phyloP scores from a whole-genome alignment of 2,888 invertebrate genomes.

The Latheticus oryzae region DNA sequence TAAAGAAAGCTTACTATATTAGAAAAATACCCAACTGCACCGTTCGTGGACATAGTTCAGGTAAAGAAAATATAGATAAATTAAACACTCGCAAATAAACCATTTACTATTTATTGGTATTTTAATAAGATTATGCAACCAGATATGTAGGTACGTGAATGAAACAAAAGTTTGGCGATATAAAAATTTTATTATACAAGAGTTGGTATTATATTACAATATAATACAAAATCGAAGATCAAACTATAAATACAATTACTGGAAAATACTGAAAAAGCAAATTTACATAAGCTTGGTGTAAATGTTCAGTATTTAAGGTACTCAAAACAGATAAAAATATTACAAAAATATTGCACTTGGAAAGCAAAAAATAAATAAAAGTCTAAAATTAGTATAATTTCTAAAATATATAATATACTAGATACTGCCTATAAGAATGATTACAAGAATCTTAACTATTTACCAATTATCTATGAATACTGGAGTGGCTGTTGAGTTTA shows the following conservation, averaged over 20 bases:
- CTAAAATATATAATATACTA: constrained; percentile 11
- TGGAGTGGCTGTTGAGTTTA: too few species aligned
- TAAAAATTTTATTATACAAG: constrained; percentile 44
- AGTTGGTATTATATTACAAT: constrained; percentile 45
- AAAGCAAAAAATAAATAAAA: constrained; percentile 13
- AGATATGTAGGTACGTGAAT: too few species aligned
- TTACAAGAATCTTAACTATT: constrained; percentile 4
- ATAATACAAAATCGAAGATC: constrained; percentile 43
- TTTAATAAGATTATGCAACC: too few species aligned
- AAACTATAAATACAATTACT: constrained; percentile 37
- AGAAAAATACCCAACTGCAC: too few species aligned
- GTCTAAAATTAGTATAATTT: constrained; percentile 5
- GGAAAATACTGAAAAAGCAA: constrained; percentile 11
- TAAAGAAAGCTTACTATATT: too few species aligned
- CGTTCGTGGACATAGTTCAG: too few species aligned
- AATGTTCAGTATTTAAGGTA: not conserved
- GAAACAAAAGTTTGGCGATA: not conserved
- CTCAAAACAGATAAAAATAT: constrained; percentile 15
- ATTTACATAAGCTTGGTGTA: not conserved
- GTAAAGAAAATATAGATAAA: too few species aligned
- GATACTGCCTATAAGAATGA: constrained; percentile 11
- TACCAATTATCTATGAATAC: too few species aligned
- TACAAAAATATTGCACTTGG: constrained; percentile 4
- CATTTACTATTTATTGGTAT: too few species aligned
- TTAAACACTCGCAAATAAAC: too few species aligned